Base-by-base conservation (phyloP, 2,888 invertebrate genomes). In the Drosophila ustulata region DNA sequence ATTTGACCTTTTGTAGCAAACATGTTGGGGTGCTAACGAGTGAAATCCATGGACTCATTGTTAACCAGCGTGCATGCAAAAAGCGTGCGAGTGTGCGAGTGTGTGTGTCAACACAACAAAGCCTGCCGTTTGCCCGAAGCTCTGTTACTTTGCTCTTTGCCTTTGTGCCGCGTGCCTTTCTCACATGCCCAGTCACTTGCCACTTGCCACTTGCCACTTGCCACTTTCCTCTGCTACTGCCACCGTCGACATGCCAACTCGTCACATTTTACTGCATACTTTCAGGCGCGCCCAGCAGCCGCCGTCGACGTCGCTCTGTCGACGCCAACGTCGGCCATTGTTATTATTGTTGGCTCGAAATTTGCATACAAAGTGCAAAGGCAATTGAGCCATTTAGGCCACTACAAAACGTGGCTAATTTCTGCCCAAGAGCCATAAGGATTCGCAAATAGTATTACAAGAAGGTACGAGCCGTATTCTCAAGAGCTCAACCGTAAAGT, bases 341-440 rank as follows among this genome's bases (percentile, higher is more conserved):
- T 50, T 37, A 43, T 47, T 23, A 34, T 41, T 55, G 43, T 49
- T 43, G 39, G 9, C 49, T 8, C 46, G 8, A 57, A 69, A 75
- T 87, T 85, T 72, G 57, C 82, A 75, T 81, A 63, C 72, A 79
- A 82, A 75, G 53, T 51, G 77, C 65, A 56, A 53, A 67, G 64
- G 70, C 69, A 80, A 83, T 85, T 80, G 74, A 70, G 57, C 55
- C 76, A 73, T 78, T 77, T 77, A 66, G 45, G 53, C 68, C 70
- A 73, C 86, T 82, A 75, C 64, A 86, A 86, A 86, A 78, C 63
- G 67, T 63, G 62, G 67, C 82, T 83, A 88, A 83, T 88, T 82
- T 80, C 68, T 53, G 63, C 68, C 73, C 70, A 65, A 73, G 73
- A 77, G 68, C 51, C 63, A 47, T 49, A 55, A 43, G 52, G 46